phyloP scores from a whole-genome alignment of 2,888 invertebrate genomes.

The Smittia aterrima region DNA sequence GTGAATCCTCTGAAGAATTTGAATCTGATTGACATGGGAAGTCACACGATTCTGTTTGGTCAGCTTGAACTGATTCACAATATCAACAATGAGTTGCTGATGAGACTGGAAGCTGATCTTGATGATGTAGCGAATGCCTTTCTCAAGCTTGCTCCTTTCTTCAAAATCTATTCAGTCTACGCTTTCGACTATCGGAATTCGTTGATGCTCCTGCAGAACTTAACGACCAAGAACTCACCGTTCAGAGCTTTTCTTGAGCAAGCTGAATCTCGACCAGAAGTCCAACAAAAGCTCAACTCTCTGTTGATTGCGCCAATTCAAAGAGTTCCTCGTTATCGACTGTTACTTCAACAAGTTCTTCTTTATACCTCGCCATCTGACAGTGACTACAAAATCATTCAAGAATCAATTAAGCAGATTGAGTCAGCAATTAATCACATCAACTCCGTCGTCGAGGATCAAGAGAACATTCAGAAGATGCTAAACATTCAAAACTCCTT shows the following conservation, averaged over 20 bases:
- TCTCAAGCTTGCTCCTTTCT: slow-evolving; percentile 69
- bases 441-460: slow-evolving; percentile 69
- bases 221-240: slow-evolving; percentile 56
- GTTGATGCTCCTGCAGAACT: slow-evolving; percentile 60
- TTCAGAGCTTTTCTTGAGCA: slow-evolving; percentile 60
- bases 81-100: slow-evolving; percentile 62
- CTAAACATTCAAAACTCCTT: slow-evolving; percentile 66
- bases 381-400: slow-evolving; percentile 56
- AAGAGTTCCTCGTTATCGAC: slow-evolving; percentile 71
- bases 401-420: slow-evolving; percentile 66
- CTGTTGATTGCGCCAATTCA: slow-evolving; percentile 76
- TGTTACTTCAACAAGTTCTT: slow-evolving; percentile 67
- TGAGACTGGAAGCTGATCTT: slow-evolving; percentile 58
- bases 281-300: slow-evolving; percentile 67
- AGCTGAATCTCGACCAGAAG: slow-evolving; percentile 69
- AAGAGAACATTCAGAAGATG: slow-evolving; percentile 68
- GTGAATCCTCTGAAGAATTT: slow-evolving; percentile 59
- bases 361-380: slow-evolving; percentile 60
- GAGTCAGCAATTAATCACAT: slow-evolving; percentile 69
- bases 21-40: slow-evolving; percentile 55
- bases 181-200: slow-evolving; percentile 70
- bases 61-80: slow-evolving; percentile 64
- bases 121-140: slow-evolving; percentile 66
- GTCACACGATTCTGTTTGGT: slow-evolving; percentile 61
- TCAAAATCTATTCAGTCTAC: slow-evolving; percentile 75